Percentiles rank a stretch among this genome's conserved stretches.
These are phyloP conservation scores for Acrocephalus kingi DNA, from an alignment of 2,113 vertebrate genomes.

Conservation along the genomic window DNA sequence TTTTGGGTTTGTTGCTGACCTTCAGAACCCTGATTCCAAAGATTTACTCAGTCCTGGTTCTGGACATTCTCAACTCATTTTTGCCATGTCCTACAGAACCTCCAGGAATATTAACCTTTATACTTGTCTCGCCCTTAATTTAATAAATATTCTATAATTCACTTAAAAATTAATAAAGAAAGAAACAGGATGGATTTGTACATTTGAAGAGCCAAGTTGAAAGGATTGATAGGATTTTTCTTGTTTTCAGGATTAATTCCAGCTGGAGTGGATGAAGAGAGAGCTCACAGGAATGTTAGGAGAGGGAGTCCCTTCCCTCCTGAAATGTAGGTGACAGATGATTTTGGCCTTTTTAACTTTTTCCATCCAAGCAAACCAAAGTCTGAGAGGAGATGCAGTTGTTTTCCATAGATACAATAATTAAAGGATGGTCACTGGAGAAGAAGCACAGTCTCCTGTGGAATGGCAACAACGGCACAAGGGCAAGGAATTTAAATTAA, in stretches of 20 bases:
- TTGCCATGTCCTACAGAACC: neutral
- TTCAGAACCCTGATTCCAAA: neutral
- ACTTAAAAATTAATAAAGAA: neutral
- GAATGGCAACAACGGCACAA: neutral
- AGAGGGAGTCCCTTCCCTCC: neutral
- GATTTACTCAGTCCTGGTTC: neutral
- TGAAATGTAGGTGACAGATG: neutral
- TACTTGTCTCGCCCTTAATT: neutral
- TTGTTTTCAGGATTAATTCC: neutral
- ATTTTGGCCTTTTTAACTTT: neutral
- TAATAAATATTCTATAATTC: neutral
- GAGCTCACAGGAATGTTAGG: neutral
- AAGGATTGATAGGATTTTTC: neutral
- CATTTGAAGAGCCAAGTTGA: slow-evolving; percentile 30
- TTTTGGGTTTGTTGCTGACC: neutral
- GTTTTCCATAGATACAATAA: neutral
- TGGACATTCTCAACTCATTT: neutral
- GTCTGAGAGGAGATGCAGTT: neutral
- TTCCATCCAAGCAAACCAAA: neutral
- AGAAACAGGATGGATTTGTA: neutral
- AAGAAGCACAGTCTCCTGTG: neutral
- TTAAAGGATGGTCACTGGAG: neutral
- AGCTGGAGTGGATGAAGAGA: neutral
- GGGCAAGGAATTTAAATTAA: neutral
- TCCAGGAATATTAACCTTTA: neutral